These are phyloP conservation scores for Littorina saxatilis DNA, from an alignment of 1,140 invertebrate genomes.

Conservation along the genomic window DNA sequence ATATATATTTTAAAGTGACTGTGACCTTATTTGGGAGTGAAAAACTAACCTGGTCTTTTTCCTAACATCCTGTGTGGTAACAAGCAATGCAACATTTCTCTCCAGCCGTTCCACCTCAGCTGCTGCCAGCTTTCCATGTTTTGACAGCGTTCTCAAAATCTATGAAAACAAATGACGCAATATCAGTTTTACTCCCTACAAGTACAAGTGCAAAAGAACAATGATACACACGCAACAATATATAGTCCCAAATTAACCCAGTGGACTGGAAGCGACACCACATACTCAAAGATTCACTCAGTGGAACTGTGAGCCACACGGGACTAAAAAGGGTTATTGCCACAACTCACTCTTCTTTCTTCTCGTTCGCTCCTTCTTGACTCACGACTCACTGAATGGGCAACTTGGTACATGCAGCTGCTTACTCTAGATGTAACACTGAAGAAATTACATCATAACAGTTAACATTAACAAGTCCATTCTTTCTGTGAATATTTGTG, in stretches of 20 bases:
- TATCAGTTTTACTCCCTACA: too few species aligned
- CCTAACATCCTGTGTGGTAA: constrained; percentile 26
- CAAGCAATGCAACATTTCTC: constrained; percentile 23
- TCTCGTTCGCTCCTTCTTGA: too few species aligned
- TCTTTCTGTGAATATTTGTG: too few species aligned
- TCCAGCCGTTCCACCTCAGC: constrained; percentile 16
- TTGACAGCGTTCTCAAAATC: constrained; percentile 32
- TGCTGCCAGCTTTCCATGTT: constrained; percentile 17
- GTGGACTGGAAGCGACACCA: not conserved
- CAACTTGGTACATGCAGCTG: too few species aligned
- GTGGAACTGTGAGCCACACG: not conserved
- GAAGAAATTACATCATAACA: too few species aligned
- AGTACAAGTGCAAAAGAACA: not conserved
- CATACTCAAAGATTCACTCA: not conserved
- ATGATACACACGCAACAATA: not conserved
- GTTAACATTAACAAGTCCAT: too few species aligned
- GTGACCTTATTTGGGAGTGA: too few species aligned
- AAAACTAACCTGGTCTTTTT: constrained; percentile 23
- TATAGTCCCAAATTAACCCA: not conserved
- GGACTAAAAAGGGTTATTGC: not conserved
- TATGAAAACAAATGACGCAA: not conserved
- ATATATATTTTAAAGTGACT: not conserved
- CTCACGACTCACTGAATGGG: too few species aligned
- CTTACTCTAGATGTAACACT: too few species aligned
- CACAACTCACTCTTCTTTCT: too few species aligned